Percentiles rank a stretch among this genome's conserved stretches.
Evolutionary conservation across 2,797 vertebrate genomes (phyloP).

Genomic region (Acomys russatus): DNA sequence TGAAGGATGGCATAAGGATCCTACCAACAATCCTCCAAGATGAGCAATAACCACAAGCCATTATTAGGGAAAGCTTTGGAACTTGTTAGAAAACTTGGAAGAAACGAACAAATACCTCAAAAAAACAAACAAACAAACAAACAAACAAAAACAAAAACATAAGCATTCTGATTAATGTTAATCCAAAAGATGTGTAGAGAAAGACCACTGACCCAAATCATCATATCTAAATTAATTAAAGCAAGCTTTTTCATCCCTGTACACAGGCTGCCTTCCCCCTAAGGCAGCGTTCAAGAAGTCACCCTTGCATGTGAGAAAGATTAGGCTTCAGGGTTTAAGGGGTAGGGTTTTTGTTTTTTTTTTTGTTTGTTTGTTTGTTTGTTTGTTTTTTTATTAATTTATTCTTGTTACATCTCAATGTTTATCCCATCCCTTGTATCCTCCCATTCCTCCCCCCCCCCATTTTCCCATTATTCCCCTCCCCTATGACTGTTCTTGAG

Average conservation of each 20-base stretch:
- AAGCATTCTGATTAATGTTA: background rate
- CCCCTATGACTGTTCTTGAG: no score
- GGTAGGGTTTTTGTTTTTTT: background rate
- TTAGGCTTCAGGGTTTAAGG: background rate
- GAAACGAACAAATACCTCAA: background rate
- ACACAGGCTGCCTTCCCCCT: background rate
- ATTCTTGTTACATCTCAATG: no score
- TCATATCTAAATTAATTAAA: background rate
- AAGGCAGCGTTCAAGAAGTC: background rate
- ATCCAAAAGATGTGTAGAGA: background rate
- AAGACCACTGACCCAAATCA: background rate
- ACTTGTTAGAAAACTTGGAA: background rate
- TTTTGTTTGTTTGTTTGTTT: background rate
- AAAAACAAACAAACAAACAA: background rate
- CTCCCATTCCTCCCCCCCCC: no score
- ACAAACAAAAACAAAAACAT: fast-evolving
- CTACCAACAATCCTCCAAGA: background rate
- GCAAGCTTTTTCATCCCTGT: background rate
- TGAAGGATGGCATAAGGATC: background rate
- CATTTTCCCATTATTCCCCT: no score
- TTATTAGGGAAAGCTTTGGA: background rate
- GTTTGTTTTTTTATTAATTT: no score
- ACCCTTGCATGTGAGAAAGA: background rate
- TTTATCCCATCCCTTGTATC: no score
- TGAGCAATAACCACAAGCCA: background rate